Percentiles rank a stretch among this genome's conserved stretches.
Evolutionary conservation across 2,888 invertebrate genomes (phyloP).

Genomic region (Xanthorhoe spadicearia): DNA sequence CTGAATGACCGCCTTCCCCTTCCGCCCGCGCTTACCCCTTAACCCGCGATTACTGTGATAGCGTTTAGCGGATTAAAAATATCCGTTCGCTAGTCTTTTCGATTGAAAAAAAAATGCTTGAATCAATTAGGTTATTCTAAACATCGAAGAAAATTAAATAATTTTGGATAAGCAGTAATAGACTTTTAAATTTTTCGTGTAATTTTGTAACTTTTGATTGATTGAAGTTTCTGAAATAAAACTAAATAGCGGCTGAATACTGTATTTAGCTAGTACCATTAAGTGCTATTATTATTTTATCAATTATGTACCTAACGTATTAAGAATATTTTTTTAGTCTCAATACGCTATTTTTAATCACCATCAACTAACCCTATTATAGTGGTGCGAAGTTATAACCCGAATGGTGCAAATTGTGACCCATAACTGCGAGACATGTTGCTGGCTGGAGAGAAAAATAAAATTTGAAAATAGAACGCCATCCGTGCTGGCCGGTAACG

Average conservation of each 20-base stretch:
- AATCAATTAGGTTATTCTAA: neutral
- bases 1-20: slow-evolving; percentile 84
- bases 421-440: slow-evolving; percentile 77
- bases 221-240: no score
- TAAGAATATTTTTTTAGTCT: neutral
- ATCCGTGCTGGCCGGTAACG: slow-evolving; percentile 44
- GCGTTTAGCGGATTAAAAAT: slow-evolving; percentile 46
- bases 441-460: slow-evolving; percentile 65
- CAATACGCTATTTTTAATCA: slow-evolving; percentile 36
- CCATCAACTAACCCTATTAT: slow-evolving; percentile 43
- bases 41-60: slow-evolving; percentile 41
- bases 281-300: no score
- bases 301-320: no score
- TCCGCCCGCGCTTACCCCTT: slow-evolving; percentile 62
- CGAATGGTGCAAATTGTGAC: slow-evolving; percentile 82
- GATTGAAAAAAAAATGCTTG: neutral
- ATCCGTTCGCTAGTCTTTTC: no score
- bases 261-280: no score
- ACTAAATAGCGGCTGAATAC: no score
- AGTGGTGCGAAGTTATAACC: slow-evolving; percentile 70
- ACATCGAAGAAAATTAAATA: neutral
- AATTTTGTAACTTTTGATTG: no score
- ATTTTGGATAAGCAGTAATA: neutral
- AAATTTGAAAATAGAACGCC: slow-evolving; percentile 56
- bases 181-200: neutral